phyloP scores from a whole-genome alignment of 2,113 vertebrate genomes.

The Protobothrops flavoviridis region DNA sequence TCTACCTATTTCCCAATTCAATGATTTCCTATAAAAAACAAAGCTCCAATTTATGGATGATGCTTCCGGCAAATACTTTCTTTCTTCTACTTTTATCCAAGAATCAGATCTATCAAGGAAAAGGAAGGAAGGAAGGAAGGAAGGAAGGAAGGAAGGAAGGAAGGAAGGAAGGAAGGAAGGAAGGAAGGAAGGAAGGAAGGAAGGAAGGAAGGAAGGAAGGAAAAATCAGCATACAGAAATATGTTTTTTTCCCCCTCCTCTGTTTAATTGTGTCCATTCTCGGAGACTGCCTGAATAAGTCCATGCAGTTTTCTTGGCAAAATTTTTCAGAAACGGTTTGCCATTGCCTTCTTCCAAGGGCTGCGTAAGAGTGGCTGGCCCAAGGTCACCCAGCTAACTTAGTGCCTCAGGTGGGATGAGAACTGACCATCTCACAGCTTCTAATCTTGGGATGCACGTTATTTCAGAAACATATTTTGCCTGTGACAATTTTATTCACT shows the following conservation, averaged over 20 bases:
- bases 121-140: no score
- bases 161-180: no score
- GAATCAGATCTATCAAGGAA: neutral
- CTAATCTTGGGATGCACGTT: neutral
- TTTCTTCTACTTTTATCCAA: neutral
- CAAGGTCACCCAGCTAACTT: neutral
- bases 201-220: no score
- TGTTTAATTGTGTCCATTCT: neutral
- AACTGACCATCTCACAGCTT: neutral
- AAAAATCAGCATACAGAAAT: neutral
- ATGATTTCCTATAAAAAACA: neutral
- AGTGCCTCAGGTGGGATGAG: neutral
- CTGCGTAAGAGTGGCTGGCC: neutral
- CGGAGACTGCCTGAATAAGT: neutral
- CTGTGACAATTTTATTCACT: neutral
- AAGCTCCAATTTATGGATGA: neutral
- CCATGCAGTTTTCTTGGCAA: neutral
- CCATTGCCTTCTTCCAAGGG: neutral
- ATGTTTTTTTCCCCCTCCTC: neutral
- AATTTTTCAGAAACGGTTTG: neutral
- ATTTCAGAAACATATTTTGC: neutral
- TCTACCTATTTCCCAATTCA: neutral
- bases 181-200: no score
- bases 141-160: no score
- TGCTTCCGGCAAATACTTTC: neutral